Conservation (phyloP, 2,888 invertebrate genomes). For the Aromia moschata region DNA sequence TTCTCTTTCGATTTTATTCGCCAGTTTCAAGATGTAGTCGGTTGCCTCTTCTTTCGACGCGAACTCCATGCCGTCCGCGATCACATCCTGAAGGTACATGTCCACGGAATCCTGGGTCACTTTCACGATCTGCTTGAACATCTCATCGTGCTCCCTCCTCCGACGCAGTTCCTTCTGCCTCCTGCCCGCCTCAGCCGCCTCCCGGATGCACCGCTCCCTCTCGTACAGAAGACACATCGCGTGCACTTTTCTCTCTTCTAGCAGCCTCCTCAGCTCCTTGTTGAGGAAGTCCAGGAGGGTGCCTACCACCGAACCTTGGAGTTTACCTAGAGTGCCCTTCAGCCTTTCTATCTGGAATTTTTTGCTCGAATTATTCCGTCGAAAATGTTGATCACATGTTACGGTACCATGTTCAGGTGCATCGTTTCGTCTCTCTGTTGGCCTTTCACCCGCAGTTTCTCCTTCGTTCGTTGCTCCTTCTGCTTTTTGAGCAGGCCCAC, state of each 20-base stretch:
- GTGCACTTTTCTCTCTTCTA: slow-evolving; percentile 82
- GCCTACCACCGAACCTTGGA: slow-evolving; percentile 78
- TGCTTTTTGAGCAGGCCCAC: slow-evolving; percentile 72
- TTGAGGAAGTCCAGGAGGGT: slow-evolving; percentile 78
- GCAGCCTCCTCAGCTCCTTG: slow-evolving; percentile 79
- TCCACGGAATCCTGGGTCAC: slow-evolving; percentile 71
- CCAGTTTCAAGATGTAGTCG: slow-evolving; percentile 65
- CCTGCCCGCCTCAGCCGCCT: slow-evolving; percentile 82
- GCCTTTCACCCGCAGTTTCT: slow-evolving; percentile 52
- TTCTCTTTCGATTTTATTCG: slow-evolving; percentile 68
- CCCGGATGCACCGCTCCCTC: slow-evolving; percentile 76
- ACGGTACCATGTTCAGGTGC: slow-evolving; percentile 47
- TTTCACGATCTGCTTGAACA: slow-evolving; percentile 76
- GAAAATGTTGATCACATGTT: too few relatives aligned
- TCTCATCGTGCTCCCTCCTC: slow-evolving; percentile 79
- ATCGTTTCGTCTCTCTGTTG: slow-evolving; percentile 56
- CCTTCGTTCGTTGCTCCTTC: slow-evolving; percentile 52
- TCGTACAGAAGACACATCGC: slow-evolving; percentile 82
- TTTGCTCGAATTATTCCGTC: neutral
- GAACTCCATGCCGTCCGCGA: slow-evolving; percentile 69
- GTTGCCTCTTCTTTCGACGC: slow-evolving; percentile 68
- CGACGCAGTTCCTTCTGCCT: slow-evolving; percentile 79
- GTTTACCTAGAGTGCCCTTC: slow-evolving; percentile 71
- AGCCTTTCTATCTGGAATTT: slow-evolving; percentile 65
- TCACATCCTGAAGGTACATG: slow-evolving; percentile 71